A percentile compares a stretch with the other conserved stretches of the same genome.
phyloP scores from a whole-genome alignment of 2,797 vertebrate species.

The Artibeus jamaicensis region DNA sequence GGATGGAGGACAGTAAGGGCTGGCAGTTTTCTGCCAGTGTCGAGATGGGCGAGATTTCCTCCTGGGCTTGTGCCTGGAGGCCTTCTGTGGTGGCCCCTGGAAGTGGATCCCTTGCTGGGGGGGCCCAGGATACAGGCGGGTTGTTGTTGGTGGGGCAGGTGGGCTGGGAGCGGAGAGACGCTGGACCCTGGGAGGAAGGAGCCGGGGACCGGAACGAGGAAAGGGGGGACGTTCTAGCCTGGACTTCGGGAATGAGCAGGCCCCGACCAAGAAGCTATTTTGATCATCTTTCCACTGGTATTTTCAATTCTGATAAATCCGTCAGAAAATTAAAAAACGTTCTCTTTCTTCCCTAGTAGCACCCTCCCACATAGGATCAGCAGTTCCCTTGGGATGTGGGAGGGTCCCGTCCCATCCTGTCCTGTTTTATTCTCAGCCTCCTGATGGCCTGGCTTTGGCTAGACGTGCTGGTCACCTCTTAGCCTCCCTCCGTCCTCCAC shows the following conservation, averaged over 20 bases:
- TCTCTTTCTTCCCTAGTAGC: neutral
- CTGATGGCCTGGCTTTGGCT: neutral
- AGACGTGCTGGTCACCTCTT: accelerated
- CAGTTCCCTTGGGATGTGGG: neutral
- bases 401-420: neutral
- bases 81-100: accelerated
- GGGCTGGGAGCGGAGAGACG: neutral
- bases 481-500: accelerated
- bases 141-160: too few relatives aligned
- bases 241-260: neutral
- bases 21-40: accelerated
- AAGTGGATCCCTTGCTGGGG: accelerated
- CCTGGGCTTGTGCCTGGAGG: neutral
- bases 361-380: neutral
- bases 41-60: neutral
- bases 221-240: neutral
- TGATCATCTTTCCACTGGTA: neutral
- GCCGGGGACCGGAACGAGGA: too few relatives aligned
- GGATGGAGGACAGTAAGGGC: accelerated
- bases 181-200: neutral
- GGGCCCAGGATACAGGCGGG: accelerated
- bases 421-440: neutral
- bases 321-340: neutral
- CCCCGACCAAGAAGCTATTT: neutral
- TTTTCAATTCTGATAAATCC: constrained; percentile 13